Evolutionary conservation across 2,888 invertebrate genomes (phyloP).

Genomic region (Thymelicus acteon): DNA sequence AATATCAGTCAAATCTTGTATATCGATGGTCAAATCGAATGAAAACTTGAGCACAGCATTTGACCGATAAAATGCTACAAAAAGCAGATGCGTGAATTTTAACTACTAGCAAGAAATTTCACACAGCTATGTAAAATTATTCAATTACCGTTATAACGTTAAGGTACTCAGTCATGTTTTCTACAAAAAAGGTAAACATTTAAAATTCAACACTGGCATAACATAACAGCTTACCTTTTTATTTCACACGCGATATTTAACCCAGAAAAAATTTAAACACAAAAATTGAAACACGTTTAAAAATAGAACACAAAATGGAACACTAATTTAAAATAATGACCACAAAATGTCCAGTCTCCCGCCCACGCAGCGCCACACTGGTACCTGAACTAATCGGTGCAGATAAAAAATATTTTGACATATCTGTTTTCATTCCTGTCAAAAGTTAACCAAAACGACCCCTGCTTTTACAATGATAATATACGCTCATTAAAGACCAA

Average conservation of each 20-base stretch:
- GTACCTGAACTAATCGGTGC: constrained; percentile 70
- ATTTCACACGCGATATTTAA: constrained; percentile 2
- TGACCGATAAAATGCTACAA: background rate
- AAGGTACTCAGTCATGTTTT: background rate
- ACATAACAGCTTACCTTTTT: constrained; percentile 1
- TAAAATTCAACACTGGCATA: constrained; percentile 1
- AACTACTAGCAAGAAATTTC: constrained; percentile 29
- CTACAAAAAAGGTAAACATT: constrained; percentile 4
- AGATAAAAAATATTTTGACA: constrained; percentile 73
- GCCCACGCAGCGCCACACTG: constrained; percentile 56
- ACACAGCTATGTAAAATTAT: constrained; percentile 32
- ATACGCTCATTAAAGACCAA: background rate
- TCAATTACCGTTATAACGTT: constrained; percentile 3
- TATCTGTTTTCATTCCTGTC: constrained; percentile 68
- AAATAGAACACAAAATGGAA: constrained; percentile 35
- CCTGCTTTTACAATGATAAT: constrained; percentile 8
- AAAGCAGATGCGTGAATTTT: background rate
- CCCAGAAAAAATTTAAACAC: constrained; percentile 3
- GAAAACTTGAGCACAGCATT: background rate
- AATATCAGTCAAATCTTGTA: too few relatives aligned
- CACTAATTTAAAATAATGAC: constrained; percentile 43
- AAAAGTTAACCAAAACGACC: constrained; percentile 46
- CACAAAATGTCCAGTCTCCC: constrained; percentile 55
- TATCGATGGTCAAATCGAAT: too few relatives aligned
- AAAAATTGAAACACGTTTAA: constrained; percentile 25